Base-by-base conservation (phyloP, 2,888 invertebrate species). In the Drosophila quasianomalipes region DNA sequence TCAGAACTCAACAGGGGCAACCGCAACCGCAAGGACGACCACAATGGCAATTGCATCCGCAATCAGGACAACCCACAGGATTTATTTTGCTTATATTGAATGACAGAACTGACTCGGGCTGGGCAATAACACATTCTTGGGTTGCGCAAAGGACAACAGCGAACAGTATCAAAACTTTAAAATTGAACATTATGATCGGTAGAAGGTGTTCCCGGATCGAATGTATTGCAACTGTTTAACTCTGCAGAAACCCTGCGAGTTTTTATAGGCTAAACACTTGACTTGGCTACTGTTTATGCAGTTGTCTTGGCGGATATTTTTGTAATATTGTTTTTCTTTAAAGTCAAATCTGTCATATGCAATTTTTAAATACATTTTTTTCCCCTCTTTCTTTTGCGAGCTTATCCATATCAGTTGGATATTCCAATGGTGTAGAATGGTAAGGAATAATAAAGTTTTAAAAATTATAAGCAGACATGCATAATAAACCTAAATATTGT, bases 81-180 rank as follows among this genome's bases (percentile, higher is more conserved):
- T 16, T 16, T 35, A 35, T 4, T 35, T 35, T 31, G n/a, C 1
- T 41, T n/a, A 10, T 2, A 22, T 22, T 5, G 12, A 3, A 0
- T 4, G 1, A 0, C 30, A 3, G 7, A 2, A 10, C 3, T n/a
- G 19, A 3, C 0, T 10, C 6, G 0, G 81, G 55, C 0, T 59
- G 52, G 7, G 54, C 61, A 1, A 60, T 10, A 3, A 47, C 52
- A 28, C 53, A 65, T 1, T 70, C 67, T 57, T 81, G 83, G 12
- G 49, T 61, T 6, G 71, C 51, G 52, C 79, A 81, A 0, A 81
- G 55, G 44, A 74, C 51, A 0, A 79, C 59, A 19, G 74, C 68
- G 12, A 87, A 28, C 57, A 85, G 59, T 31, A 85, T 59, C 49
- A 83, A 55, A 19, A 83, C 26, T 53, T 83, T 85, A 4, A 79